These are phyloP conservation scores for Numida meleagris DNA, from an alignment of 2,113 vertebrate genomes.

Conservation along the genomic window DNA sequence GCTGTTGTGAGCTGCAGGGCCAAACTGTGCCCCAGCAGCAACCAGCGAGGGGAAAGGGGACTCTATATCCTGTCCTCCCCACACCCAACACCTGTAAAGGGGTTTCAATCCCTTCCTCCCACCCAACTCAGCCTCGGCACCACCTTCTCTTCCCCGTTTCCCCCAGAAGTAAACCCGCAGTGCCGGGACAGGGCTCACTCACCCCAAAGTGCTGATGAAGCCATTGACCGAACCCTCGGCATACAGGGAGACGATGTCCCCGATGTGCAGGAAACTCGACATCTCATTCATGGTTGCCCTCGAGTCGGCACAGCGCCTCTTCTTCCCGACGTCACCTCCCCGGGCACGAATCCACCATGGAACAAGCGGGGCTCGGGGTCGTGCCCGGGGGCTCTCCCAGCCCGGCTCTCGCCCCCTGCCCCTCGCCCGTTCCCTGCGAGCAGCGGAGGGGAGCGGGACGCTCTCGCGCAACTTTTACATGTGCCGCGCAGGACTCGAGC, in stretches of 20 bases:
- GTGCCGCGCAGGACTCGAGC: slow-evolving; percentile 12
- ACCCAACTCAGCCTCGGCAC: background rate
- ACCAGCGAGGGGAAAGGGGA: background rate
- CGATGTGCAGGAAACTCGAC: slow-evolving; percentile 97
- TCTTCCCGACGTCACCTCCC: background rate
- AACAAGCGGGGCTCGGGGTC: background rate
- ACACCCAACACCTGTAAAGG: background rate
- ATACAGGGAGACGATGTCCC: slow-evolving; percentile 97
- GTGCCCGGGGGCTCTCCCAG: background rate
- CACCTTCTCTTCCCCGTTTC: background rate
- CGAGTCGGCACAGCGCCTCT: background rate
- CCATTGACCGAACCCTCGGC: slow-evolving; percentile 97
- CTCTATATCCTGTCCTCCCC: background rate
- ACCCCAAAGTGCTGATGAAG: slow-evolving; percentile 98
- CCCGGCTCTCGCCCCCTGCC: background rate
- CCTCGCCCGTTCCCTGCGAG: background rate
- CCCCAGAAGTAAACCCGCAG: background rate
- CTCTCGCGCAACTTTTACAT: slow-evolving; percentile 38
- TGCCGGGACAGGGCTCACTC: slow-evolving; percentile 17
- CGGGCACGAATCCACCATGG: slow-evolving; percentile 32
- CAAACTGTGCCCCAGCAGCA: background rate
- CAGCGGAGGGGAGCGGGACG: background rate
- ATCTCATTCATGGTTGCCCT: slow-evolving; percentile 87
- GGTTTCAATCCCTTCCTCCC: background rate
- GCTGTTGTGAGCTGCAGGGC: background rate